Conservation (phyloP, 2,888 invertebrate species). For the Nasonia oneida region DNA sequence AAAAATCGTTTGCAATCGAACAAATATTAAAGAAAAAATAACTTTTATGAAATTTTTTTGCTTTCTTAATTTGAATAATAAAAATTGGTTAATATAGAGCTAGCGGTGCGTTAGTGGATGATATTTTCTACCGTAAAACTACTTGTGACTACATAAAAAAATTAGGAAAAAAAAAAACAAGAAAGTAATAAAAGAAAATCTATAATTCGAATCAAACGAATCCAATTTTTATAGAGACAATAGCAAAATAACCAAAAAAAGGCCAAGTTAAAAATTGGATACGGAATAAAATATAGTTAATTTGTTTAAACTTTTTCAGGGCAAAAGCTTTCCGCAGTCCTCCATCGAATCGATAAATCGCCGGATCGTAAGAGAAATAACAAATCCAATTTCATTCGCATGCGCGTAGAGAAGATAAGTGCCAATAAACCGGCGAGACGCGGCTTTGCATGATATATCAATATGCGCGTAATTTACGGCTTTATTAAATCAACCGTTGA, state of each 20-base stretch:
- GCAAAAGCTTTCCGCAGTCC: neutral
- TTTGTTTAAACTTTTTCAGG: neutral
- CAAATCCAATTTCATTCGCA: neutral
- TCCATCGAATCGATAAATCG: neutral
- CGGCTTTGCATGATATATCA: no score
- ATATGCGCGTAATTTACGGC: no score
- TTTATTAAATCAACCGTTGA: no score
- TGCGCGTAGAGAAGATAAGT: neutral
- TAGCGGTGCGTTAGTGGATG: neutral
- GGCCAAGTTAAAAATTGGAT: neutral
- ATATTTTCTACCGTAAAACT: neutral
- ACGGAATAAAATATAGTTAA: neutral
- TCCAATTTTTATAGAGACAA: neutral
- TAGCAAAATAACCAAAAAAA: neutral
- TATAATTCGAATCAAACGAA: neutral
- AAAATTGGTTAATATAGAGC: neutral
- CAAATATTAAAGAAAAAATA: no score
- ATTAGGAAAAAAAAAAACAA: neutral
- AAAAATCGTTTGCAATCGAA: no score
- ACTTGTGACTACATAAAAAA: neutral
- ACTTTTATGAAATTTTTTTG: no score
- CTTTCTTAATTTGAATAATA: no score
- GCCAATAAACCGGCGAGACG: no score
- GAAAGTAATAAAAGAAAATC: neutral
- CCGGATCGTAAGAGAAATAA: neutral